phyloP scores from a whole-genome alignment of 1,140 invertebrate species.

The Aphelenchoides besseyi region DNA sequence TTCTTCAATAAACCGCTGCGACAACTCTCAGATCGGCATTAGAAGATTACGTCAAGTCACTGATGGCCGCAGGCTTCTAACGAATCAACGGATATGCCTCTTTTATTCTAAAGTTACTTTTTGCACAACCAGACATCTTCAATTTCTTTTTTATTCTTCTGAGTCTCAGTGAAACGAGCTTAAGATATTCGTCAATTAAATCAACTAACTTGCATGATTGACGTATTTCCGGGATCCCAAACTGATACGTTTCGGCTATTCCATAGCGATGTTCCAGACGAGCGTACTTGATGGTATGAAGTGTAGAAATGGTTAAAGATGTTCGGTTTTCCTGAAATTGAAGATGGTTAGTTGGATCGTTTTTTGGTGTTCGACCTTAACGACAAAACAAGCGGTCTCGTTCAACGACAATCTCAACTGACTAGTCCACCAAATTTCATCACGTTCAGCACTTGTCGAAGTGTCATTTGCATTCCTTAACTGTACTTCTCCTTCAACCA shows the following conservation, averaged over 20 bases:
- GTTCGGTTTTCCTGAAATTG: background rate
- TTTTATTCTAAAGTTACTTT: no score
- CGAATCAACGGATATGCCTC: no score
- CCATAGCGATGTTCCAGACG: conserved; percentile 17
- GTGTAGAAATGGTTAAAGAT: background rate
- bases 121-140: no score
- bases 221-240: conserved; percentile 12
- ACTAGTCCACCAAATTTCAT: conserved; percentile 16
- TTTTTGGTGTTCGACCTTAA: no score
- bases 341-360: no score
- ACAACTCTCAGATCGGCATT: no score
- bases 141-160: no score
- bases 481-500: background rate
- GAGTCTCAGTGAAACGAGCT: no score
- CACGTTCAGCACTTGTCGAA: background rate
- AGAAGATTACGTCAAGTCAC: no score
- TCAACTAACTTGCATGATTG: conserved; percentile 1
- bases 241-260: background rate
- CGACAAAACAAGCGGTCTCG: conserved; percentile 19
- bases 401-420: conserved; percentile 21
- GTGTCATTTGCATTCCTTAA: background rate
- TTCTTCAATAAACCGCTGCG: no score
- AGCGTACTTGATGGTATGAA: background rate
- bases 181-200: background rate
- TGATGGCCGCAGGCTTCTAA: no score